phyloP scores from a whole-genome alignment of 2,113 vertebrate genomes.

The Felis chaus region DNA sequence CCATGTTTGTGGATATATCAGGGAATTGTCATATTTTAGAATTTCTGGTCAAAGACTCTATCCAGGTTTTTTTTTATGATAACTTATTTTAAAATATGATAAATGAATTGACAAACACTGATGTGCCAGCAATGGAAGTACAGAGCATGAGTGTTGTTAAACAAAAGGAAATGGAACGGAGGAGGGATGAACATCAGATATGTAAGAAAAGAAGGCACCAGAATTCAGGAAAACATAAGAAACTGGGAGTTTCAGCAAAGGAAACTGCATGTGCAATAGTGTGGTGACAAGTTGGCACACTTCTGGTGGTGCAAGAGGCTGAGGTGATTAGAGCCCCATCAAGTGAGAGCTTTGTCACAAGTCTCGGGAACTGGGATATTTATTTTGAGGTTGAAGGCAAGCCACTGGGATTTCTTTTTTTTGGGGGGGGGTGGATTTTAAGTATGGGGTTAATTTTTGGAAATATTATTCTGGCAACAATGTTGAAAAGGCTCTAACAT shows the following conservation, averaged over 20 bases:
- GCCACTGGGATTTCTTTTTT: too few species aligned
- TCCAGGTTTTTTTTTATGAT: too few species aligned
- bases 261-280: neutral
- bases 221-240: neutral
- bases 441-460: neutral
- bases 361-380: neutral
- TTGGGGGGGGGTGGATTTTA: too few species aligned
- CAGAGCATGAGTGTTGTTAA: neutral
- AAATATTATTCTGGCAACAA: neutral
- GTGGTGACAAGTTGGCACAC: neutral
- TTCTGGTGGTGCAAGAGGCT: neutral
- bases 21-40: neutral
- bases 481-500: neutral
- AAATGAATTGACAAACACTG: neutral
- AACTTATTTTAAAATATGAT: neutral
- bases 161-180: neutral
- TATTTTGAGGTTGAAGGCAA: too few species aligned
- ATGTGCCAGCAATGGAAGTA: neutral
- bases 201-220: neutral
- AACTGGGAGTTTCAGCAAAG: neutral
- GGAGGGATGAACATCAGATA: accelerated
- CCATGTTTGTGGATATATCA: neutral
- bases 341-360: neutral
- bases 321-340: too few species aligned
- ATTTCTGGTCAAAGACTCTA: neutral